phyloP scores from a whole-genome alignment of 2,113 vertebrate species.

The Syngnathoides biaculeatus region DNA sequence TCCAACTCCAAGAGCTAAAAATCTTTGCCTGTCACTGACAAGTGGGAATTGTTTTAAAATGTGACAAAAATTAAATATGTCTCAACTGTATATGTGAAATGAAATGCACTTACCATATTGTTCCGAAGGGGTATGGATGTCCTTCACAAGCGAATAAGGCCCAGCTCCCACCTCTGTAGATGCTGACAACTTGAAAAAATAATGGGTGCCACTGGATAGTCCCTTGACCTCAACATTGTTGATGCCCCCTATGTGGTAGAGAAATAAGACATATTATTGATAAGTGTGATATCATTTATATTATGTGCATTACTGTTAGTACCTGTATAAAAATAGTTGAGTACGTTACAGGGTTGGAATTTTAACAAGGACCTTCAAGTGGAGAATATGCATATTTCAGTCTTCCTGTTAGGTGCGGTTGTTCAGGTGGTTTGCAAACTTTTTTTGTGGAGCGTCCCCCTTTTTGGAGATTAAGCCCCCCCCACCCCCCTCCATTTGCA shows the following conservation, averaged over 20 bases:
- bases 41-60: not conserved
- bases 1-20: not conserved
- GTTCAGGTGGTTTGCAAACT: too few relatives aligned
- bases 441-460: too few relatives aligned
- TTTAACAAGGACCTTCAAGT: too few relatives aligned
- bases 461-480: too few relatives aligned
- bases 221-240: conserved; percentile 85
- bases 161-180: conserved; percentile 87
- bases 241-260: conserved; percentile 76
- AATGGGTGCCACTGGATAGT: conserved; percentile 82
- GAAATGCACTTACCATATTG: conserved; percentile 62
- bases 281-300: not conserved
- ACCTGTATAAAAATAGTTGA: not conserved
- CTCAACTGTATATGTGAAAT: not conserved
- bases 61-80: not conserved
- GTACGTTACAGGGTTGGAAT: too few relatives aligned
- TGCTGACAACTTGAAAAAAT: conserved; percentile 94
- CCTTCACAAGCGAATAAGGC: conserved; percentile 85
- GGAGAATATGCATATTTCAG: too few relatives aligned
- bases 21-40: not conserved
- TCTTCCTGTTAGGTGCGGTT: not conserved
- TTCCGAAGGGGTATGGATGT: conserved; percentile 81
- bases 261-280: not conserved
- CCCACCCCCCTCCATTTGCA: too few relatives aligned
- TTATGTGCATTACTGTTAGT: not conserved